Evolutionary conservation across 2,888 invertebrate species (phyloP).

Genomic region (Orthosia gracilis): DNA sequence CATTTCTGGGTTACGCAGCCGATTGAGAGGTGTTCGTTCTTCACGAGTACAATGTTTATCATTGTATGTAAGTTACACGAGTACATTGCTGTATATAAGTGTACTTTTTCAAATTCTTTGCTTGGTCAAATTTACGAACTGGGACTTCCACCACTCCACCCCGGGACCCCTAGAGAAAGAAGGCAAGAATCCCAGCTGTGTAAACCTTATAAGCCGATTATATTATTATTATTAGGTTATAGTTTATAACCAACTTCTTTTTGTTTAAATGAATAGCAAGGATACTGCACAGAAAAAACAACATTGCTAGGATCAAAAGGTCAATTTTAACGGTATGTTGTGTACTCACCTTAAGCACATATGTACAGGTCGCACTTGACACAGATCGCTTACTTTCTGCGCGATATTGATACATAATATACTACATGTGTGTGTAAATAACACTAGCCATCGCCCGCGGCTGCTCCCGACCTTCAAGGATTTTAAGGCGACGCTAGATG

Average conservation of each 20-base stretch:
- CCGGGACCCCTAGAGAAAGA: no score
- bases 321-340: slow-evolving; percentile 54
- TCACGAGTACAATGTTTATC: no score
- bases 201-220: no score
- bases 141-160: neutral
- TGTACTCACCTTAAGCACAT: slow-evolving; percentile 64
- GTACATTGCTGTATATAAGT: no score
- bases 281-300: slow-evolving; percentile 2
- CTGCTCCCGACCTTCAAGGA: slow-evolving; percentile 53
- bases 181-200: no score
- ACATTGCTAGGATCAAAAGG: slow-evolving; percentile 65
- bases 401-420: slow-evolving; percentile 61
- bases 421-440: slow-evolving; percentile 50
- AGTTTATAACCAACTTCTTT: no score
- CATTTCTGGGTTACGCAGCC: no score
- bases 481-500: slow-evolving; percentile 39
- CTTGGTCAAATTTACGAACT: no score
- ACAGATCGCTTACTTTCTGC: slow-evolving; percentile 76
- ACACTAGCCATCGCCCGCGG: slow-evolving; percentile 54
- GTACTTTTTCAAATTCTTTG: no score
- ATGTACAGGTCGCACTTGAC: slow-evolving; percentile 78
- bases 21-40: no score
- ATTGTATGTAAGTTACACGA: no score
- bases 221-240: no score
- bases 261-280: neutral